Base-by-base conservation (phyloP, 2,113 vertebrate species). In the Tragelaphus imberbis region DNA sequence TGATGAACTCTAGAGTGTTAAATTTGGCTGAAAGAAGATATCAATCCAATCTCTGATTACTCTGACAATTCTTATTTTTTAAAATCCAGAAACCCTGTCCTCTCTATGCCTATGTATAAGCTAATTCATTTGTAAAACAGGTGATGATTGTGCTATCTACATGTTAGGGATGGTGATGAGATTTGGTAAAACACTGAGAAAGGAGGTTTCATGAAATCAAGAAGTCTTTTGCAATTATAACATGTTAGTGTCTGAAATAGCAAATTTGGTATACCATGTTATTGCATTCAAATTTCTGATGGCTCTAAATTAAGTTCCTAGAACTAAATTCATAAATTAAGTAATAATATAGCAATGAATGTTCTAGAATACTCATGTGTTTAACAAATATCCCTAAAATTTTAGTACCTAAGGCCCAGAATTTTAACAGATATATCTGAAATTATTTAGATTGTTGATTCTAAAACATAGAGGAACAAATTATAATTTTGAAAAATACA, bases 401-500 rank as follows among this genome's bases (percentile, higher is more conserved):
- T 27, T 95, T 8, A 10, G 4, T 80, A 23, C 44, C 33, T 17
- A 88, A 80, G 84, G 15, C 13, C 33, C 88, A 55, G 9, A 12
- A 85, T 84, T 91, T 93, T 59, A 88, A 85, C 13, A 61, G 5
- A n/a, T 40, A 27, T 1, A 17, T 59, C 40, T 93, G 63, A 79
- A 44, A 82, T 77, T 82, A 63, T 79, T 93, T 94, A 82, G 30
- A 53, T 87, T 82, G 0, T 77, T 82, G 11, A 80, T 75, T 80
- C 28, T 49, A 95, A 95, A 85, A 6, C 30, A 86, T 16, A 55
- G 13, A 68, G 49, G 1, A 82, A 15, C 65, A 84, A 58, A 68
- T 71, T 94, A 16, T 75, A 94, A 93, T 79, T 95, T 85, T 79
- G 19, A 96, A 93, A 94, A 94, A 36, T 17, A 30, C 8, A 40